Conservation (phyloP, 2,113 vertebrate genomes). For the Tylochromis polylepis region DNA sequence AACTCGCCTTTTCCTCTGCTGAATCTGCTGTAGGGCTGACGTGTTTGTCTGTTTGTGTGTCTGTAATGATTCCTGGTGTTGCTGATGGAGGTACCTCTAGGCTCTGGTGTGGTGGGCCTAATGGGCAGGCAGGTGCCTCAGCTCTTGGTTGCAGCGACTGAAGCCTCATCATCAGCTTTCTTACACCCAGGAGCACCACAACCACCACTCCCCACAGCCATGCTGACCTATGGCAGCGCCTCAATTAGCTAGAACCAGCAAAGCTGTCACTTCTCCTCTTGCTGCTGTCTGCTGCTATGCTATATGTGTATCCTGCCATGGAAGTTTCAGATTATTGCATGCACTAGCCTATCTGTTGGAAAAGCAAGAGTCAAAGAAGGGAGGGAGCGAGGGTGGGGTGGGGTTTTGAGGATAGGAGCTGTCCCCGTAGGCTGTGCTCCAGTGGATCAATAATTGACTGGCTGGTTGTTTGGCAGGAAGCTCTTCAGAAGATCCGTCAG, state of each 20-base stretch:
- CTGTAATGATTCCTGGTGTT: neutral
- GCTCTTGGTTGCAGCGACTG: neutral
- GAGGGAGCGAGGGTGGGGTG: neutral
- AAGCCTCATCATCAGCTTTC: neutral
- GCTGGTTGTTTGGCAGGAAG: conserved; percentile 80
- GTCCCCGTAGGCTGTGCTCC: conserved; percentile 33
- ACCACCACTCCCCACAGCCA: conserved; percentile 6
- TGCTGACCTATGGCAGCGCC: conserved; percentile 3
- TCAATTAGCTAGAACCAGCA: conserved; percentile 38
- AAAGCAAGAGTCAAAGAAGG: neutral
- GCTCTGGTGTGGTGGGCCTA: conserved; percentile 9
- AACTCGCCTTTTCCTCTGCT: neutral
- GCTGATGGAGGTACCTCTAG: conserved; percentile 13
- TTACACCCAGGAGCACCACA: neutral
- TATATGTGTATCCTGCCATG: neutral
- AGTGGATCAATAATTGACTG: conserved; percentile 56
- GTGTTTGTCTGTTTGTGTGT: neutral
- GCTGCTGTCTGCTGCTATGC: neutral
- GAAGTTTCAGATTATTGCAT: conserved; percentile 47
- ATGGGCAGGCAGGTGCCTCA: conserved; percentile 27
- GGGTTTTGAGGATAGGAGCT: neutral
- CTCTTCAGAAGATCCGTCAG: conserved; percentile 97
- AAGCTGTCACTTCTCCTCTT: conserved; percentile 32
- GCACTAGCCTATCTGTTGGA: conserved; percentile 12
- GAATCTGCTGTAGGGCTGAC: conserved; percentile 8